A percentile compares a stretch with the other conserved stretches of the same genome.
phyloP scores from a whole-genome alignment of 2,888 invertebrate species.

The Pantelozetes paolii region DNA sequence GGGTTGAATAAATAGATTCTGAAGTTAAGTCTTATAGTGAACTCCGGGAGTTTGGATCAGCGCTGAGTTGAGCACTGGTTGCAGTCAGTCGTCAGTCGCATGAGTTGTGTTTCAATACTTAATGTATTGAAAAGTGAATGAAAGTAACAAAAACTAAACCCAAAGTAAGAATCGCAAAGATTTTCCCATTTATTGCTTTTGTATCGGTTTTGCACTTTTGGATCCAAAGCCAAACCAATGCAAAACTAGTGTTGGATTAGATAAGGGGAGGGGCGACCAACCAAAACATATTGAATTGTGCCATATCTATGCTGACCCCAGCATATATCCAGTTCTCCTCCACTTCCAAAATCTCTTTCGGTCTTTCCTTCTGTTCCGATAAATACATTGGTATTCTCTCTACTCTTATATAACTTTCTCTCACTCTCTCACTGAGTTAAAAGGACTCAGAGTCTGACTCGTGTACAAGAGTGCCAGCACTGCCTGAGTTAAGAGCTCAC shows the following conservation, averaged over 20 bases:
- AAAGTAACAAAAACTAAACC: neutral
- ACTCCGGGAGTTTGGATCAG: neutral
- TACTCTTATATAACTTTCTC: conserved; percentile 13
- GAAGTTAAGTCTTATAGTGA: neutral
- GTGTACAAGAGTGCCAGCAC: neutral
- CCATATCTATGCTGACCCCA: conserved; percentile 25
- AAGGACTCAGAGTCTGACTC: conserved; percentile 1
- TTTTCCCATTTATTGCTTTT: neutral
- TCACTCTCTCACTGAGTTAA: neutral
- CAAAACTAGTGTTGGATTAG: conserved; percentile 12
- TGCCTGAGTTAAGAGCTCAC: neutral
- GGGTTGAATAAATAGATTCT: conserved; percentile 18
- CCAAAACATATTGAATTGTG: conserved; percentile 19
- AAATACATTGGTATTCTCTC: neutral
- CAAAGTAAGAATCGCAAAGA: conserved; percentile 14
- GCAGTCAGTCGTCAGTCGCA: conserved; percentile 22
- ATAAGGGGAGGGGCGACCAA: conserved; percentile 10
- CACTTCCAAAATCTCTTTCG: conserved; percentile 16
- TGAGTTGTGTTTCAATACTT: neutral
- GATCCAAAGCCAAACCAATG: conserved; percentile 16
- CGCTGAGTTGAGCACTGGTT: neutral
- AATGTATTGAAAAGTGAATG: neutral
- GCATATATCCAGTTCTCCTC: conserved; percentile 7
- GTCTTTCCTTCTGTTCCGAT: conserved; percentile 9
- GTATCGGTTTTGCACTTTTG: neutral